Evolutionary conservation across 2,888 invertebrate species (phyloP).

Genomic region (Drosophila yooni): DNA sequence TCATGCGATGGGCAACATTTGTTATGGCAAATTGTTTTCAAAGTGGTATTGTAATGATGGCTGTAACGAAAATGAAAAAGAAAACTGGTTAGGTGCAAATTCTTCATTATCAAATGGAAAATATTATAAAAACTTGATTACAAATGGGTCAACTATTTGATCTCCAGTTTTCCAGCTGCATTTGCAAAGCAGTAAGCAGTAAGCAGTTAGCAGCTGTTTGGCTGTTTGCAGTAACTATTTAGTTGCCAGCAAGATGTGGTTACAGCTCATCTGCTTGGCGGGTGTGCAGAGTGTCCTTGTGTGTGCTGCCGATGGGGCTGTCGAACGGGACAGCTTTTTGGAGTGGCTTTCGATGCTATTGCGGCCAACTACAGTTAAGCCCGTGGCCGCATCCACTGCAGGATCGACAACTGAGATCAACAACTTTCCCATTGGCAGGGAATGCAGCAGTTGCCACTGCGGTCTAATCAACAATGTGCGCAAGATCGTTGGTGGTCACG

Average conservation of each 20-base stretch:
- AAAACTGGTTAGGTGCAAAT: slow-evolving; percentile 47
- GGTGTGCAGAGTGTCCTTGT: neutral
- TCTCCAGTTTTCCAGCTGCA: neutral
- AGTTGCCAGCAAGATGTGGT: slow-evolving; percentile 53
- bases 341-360: slow-evolving; percentile 68
- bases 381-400: neutral
- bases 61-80: slow-evolving; percentile 5
- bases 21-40: slow-evolving; percentile 49
- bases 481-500: slow-evolving; percentile 91
- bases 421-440: slow-evolving; percentile 20
- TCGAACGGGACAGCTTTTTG: slow-evolving; percentile 45
- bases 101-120: slow-evolving; percentile 4
- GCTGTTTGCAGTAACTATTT: slow-evolving; percentile 31
- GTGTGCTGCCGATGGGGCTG: neutral
- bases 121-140: slow-evolving; percentile 37
- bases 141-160: slow-evolving; percentile 18
- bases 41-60: slow-evolving; percentile 28
- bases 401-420: slow-evolving; percentile 7
- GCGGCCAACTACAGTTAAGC: slow-evolving; percentile 23
- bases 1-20: neutral
- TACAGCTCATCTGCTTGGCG: slow-evolving; percentile 33
- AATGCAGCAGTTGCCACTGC: slow-evolving; percentile 86
- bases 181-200: neutral
- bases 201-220: slow-evolving; percentile 8
- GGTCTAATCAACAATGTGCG: slow-evolving; percentile 88